A percentile compares a stretch with the other conserved stretches of the same genome.
phyloP scores from a whole-genome alignment of 2,113 vertebrate species.

The Grammomys dolichurus region DNA sequence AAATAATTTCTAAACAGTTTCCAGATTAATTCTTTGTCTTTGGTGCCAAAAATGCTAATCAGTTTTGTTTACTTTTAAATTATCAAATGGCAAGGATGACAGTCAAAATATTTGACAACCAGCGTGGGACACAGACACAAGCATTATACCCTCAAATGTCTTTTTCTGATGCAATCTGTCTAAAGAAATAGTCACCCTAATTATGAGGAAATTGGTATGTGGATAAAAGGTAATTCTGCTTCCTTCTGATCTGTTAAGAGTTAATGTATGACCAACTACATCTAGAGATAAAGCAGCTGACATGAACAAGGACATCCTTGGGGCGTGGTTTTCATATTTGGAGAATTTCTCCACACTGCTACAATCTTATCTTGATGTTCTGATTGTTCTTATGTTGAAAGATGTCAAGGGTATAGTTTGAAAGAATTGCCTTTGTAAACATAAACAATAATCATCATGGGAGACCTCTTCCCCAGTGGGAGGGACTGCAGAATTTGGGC shows the following conservation, averaged over 20 bases:
- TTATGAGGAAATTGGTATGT: not conserved
- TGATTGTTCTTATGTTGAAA: not conserved
- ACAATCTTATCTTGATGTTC: not conserved
- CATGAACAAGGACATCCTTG: not conserved
- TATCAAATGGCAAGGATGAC: slow-evolving; percentile 1
- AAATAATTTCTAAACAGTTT: slow-evolving; percentile 62
- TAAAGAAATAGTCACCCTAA: not conserved
- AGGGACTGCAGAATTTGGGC: not conserved
- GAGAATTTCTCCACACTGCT: not conserved
- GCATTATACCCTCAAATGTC: not conserved
- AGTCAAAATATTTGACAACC: slow-evolving; percentile 40
- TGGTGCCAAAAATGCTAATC: slow-evolving; percentile 45
- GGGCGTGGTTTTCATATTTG: not conserved
- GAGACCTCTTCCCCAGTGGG: not conserved
- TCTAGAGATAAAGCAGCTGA: not conserved
- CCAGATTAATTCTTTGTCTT: slow-evolving; percentile 46
- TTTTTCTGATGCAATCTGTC: slow-evolving; percentile 18
- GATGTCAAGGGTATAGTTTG: not conserved
- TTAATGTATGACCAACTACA: not conserved
- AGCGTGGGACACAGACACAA: not conserved
- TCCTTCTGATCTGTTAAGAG: not conserved
- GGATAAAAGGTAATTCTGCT: slow-evolving; percentile 3
- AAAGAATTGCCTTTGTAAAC: not conserved
- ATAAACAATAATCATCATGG: not conserved
- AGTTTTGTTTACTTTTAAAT: slow-evolving; percentile 38